A percentile compares a stretch with the other conserved stretches of the same genome.
These are phyloP conservation scores for Marasmarcha lunaedactyla DNA, from an alignment of 2,888 invertebrate genomes.

Conservation along the genomic window DNA sequence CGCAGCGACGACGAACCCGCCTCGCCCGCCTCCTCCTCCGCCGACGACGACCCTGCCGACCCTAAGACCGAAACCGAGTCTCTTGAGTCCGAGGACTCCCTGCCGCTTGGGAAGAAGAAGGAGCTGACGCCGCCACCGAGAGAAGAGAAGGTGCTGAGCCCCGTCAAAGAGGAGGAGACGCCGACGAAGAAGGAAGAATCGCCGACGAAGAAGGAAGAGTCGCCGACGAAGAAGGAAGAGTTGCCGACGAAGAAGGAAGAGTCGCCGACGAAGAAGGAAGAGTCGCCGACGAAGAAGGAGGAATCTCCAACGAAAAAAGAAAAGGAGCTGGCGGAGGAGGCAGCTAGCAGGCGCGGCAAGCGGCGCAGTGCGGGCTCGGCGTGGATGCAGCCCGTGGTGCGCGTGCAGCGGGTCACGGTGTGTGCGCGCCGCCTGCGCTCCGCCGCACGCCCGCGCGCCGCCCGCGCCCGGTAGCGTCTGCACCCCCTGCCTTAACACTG, in stretches of 20 bases:
- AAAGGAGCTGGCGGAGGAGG: neutral
- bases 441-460: conserved; percentile 38
- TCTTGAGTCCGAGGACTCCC: neutral
- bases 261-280: no score
- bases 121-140: neutral
- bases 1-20: conserved; percentile 36
- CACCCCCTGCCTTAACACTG: conserved; percentile 22
- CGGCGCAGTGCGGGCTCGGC: conserved; percentile 3
- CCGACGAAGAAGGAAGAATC: neutral
- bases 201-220: no score
- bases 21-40: conserved; percentile 42
- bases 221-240: no score
- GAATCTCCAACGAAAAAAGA: no score
- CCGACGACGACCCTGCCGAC: conserved; percentile 24
- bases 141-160: neutral
- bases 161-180: neutral
- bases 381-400: conserved; percentile 1
- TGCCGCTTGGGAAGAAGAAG: neutral
- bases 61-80: neutral
- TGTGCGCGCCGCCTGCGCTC: conserved; percentile 27
- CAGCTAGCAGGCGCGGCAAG: neutral
- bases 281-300: no score
- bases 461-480: conserved; percentile 28
- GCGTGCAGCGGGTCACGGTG: conserved; percentile 4
- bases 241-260: no score